A percentile compares a stretch with the other conserved stretches of the same genome.
Conservation (phyloP, 2,113 vertebrate genomes). For the Erythrocebus patas region DNA sequence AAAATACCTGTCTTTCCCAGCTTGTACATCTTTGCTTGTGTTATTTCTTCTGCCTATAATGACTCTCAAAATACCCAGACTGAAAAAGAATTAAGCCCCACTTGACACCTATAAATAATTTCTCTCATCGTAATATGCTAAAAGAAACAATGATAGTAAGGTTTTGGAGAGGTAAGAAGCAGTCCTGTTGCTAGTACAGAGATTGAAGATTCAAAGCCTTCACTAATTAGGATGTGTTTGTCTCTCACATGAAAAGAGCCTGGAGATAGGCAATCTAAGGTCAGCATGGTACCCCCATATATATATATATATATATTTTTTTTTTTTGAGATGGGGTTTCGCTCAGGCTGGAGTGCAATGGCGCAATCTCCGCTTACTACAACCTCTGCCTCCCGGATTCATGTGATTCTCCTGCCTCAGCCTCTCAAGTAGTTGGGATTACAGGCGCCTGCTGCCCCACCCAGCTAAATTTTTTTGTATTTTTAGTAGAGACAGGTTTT, state of each 20-base stretch:
- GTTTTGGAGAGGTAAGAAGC: neutral
- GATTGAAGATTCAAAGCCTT: neutral
- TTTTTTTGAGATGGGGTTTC: neutral
- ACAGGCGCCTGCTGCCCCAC: too few species aligned
- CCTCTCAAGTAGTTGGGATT: too few species aligned
- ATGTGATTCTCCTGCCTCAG: too few species aligned
- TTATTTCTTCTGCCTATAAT: neutral
- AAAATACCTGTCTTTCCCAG: neutral
- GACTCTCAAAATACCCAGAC: neutral
- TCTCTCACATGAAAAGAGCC: neutral
- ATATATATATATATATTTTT: too few species aligned
- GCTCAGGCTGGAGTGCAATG: too few species aligned
- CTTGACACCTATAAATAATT: neutral
- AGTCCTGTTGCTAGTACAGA: neutral
- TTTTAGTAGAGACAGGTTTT: too few species aligned
- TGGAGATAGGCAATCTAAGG: neutral
- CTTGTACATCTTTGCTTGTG: neutral
- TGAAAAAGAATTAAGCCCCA: neutral
- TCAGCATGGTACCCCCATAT: neutral
- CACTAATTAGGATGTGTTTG: neutral
- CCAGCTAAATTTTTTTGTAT: too few species aligned
- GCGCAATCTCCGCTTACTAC: too few species aligned
- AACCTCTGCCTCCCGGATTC: too few species aligned
- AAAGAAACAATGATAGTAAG: neutral
- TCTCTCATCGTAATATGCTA: neutral